Base-by-base conservation (phyloP, 1,140 invertebrate species). In the Branchinecta lynchi region DNA sequence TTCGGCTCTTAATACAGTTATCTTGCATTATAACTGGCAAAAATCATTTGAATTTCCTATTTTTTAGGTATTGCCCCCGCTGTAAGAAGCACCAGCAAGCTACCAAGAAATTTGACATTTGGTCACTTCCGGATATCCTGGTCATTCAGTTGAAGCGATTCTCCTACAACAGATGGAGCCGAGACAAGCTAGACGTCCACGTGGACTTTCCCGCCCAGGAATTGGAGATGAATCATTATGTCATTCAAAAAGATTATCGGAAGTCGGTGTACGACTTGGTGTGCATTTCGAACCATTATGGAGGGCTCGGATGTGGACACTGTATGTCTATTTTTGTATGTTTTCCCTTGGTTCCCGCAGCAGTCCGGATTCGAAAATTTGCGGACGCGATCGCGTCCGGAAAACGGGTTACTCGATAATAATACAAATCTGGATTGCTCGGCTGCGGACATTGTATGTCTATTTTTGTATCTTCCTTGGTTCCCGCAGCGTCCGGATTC, bases 211-310 rank as follows among this genome's bases (percentile, higher is more conserved):
- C 83, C 7, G 72, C 79, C 45, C 80, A 78, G 71, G 79, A 78
- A 9, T 74, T 84, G 43, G 78, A 83, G 72, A 73, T 84, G 72
- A 75, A 73, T 12, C 73, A 76, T 15, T 81, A 77, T 72, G 71
- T 82, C 73, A 74, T 75, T 15, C 73, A 75, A 44, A 70, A 72
- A 17, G 67, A 68, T 7, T 69, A 73, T 45, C 66, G 70, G 32
- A 68, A 71, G 32, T 43, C 66, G 20, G 74, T 81, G 7, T 84
- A 84, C 75, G 82, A 84, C 72, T 74, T 84, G 21, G 82, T 82
- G 74, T 82, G 79, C 7, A 81, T 84, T 12, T 79, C 82, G 15
- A 83, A 83, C 75, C 83, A 84, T 72, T 78, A 80, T 74, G 83
- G 83, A 20, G 77, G 77, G 0, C 77, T 83, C 20, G 74, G 81